phyloP scores from a whole-genome alignment of 2,888 invertebrate species.

The Noctua pronuba region DNA sequence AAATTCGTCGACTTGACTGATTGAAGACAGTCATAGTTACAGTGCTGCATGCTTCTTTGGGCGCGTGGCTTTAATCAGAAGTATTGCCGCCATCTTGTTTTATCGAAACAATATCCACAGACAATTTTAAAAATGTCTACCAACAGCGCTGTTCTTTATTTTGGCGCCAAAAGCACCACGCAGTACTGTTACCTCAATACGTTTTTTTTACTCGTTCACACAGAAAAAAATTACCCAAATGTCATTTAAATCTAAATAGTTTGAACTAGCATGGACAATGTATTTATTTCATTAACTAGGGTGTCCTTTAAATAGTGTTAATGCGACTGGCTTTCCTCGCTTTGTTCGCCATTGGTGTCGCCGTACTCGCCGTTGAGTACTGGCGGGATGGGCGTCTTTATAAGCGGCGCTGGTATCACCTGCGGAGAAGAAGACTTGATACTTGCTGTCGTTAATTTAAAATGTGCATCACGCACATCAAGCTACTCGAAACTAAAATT shows the following conservation, averaged over 20 bases:
- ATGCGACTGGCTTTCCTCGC: slow-evolving; percentile 73
- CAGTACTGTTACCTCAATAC: slow-evolving; percentile 47
- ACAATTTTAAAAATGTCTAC: background rate
- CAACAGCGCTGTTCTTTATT: background rate
- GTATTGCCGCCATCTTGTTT: background rate
- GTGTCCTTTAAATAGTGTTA: slow-evolving; percentile 66
- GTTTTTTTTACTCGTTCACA: slow-evolving; percentile 56
- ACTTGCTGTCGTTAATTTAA: slow-evolving; percentile 16
- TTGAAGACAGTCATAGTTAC: slow-evolving; percentile 67
- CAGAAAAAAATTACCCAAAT: slow-evolving; percentile 68
- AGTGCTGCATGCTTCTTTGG: background rate
- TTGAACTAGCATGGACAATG: slow-evolving; percentile 66
- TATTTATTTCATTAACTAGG: slow-evolving; percentile 52
- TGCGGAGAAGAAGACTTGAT: slow-evolving; percentile 66
- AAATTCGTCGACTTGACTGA: slow-evolving; percentile 75
- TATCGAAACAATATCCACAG: background rate
- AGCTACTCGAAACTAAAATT: too few relatives aligned
- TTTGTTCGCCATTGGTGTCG: slow-evolving; percentile 81
- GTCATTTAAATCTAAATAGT: slow-evolving; percentile 64
- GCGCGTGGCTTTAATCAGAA: background rate
- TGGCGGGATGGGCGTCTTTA: slow-evolving; percentile 79
- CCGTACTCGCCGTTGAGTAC: slow-evolving; percentile 85
- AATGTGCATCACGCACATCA: slow-evolving; percentile 1
- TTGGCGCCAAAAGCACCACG: background rate
- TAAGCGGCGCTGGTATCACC: slow-evolving; percentile 88